Evolutionary conservation across 2,113 vertebrate genomes (phyloP), one percentile per base, ranked within the genome.

Genomic region (Pygoscelis adeliae): DNA sequence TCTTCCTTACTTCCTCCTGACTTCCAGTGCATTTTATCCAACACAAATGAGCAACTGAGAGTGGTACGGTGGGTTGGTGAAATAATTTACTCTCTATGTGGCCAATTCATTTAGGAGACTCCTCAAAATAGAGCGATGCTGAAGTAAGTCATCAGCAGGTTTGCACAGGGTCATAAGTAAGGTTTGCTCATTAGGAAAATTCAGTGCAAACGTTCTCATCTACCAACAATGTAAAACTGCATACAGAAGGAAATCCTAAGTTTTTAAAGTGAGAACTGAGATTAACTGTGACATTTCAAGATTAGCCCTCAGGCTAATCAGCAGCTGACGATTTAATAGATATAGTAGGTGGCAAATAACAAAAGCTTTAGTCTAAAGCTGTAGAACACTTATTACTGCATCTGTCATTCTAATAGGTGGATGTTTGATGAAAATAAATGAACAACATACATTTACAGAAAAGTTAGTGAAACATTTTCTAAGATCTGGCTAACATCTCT

Each of bases 301-400:
- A 93, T 91, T 94, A 97, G 66, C 58, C 93, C 87, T 91, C 82
- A 65, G 94, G 84, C 90, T 97, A 91, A 93, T 89, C 66, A 91
- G 40, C 61, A 85, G 49, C 11, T 89, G 86, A 78, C 0, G 3
- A 90, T 88, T 95, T 94, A 83, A 93, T 83, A 89, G 79, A 52
- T 83, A 36, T 29, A 79, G 82, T 88, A 87, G 59, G 92, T 94
- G 87, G 78, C 70, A 91, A 95, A 89, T 85, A 77, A 91, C 94
- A 92, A 89, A 90, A 40, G 23, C 62, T 91, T 91, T 88, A 90
- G 58, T 83, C 62, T 83, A 36, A 93, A 94, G 69, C 65, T 90
- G 70, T 65, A 72, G 90, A 96, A 87, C 62, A 72, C 38, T 87
- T 94, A 53, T 29, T 82, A 56, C 61, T n/a, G 26, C 38, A 79